Evolutionary conservation across 2,888 invertebrate species (phyloP), one percentile per base, ranked within the genome.

Genomic region (Lymantria monacha): DNA sequence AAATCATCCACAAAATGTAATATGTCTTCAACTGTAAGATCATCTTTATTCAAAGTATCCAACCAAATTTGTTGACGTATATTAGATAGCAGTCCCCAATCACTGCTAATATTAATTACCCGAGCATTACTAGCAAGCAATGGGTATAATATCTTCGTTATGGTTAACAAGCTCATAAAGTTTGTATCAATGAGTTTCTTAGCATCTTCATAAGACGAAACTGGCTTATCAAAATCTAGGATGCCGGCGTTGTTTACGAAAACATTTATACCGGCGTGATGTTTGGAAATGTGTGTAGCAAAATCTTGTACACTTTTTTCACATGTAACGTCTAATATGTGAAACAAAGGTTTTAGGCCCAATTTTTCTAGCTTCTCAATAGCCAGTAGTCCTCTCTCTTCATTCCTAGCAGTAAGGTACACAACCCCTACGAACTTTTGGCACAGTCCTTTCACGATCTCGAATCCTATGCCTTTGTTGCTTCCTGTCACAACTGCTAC

Each of bases 231-330:
- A 85, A 94, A 94, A 76, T 93, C 95, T 30, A 95, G 93, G 65
- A 95, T 94, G 30, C 94, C 96, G 66, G 96, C 96, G 85, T 96
- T 96, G 81, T 96, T 96, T 58, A 96, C 93, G 46, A 96, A 87
- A 57, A 96, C 83, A 82, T 96, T 95, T 52, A 96, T 86, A 15
- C 95, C 95, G 31, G 93, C 93, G 77, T 96, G 92, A 53, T 92
- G 92, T 51, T 87, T 82, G 64, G 93, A 83, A 53, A 96, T 83
- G 72, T 92, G 92, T 54, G 92, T 84, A 40, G 90, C 90, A 59
- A 96, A 93, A 15, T 79, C 84, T 59, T 91, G 81, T 53, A 96
- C 86, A 72, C 95, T 95, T 8, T 86, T 81, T 66, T 92, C 87
- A 69, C 93, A 91, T 45, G 92, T 93, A 56, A 96, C 92, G 73